These are phyloP conservation scores for Erethizon dorsatum DNA, from an alignment of 2,797 vertebrate genomes.

Conservation along the genomic window DNA sequence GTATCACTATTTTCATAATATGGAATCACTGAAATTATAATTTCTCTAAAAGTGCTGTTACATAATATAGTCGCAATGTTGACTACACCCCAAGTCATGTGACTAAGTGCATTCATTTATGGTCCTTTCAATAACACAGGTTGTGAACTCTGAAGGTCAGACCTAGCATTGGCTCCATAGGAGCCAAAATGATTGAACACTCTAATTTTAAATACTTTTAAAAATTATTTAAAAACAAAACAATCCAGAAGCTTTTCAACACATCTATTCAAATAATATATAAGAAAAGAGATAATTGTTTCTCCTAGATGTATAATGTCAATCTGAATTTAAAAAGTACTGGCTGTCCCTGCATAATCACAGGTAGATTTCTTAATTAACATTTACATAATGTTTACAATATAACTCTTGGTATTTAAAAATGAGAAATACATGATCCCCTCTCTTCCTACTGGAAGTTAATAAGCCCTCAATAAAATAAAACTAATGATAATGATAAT, in stretches of 20 bases:
- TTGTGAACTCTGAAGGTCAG: background rate
- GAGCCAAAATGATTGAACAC: background rate
- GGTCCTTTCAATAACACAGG: background rate
- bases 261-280: conserved; percentile 1
- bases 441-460: conserved; percentile 22
- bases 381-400: conserved; percentile 55
- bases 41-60: conserved; percentile 28
- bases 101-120: background rate
- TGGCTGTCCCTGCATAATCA: background rate
- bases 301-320: conserved; percentile 14
- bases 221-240: conserved; percentile 16
- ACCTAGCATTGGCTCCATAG: background rate
- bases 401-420: background rate
- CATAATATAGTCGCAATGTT: conserved; percentile 2
- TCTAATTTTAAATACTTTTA: background rate
- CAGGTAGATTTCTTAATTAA: conserved; percentile 60
- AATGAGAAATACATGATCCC: background rate
- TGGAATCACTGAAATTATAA: background rate
- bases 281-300: conserved; percentile 37
- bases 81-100: conserved; percentile 28
- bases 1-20: conserved; percentile 10
- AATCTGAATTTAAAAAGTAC: conserved; percentile 58
- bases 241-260: background rate
- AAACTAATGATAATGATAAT: background rate
- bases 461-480: conserved; percentile 15